Percentiles rank a stretch among this genome's conserved stretches.
These are phyloP conservation scores for Cyclina sinensis DNA, from an alignment of 1,140 invertebrate genomes.

Conservation along the genomic window DNA sequence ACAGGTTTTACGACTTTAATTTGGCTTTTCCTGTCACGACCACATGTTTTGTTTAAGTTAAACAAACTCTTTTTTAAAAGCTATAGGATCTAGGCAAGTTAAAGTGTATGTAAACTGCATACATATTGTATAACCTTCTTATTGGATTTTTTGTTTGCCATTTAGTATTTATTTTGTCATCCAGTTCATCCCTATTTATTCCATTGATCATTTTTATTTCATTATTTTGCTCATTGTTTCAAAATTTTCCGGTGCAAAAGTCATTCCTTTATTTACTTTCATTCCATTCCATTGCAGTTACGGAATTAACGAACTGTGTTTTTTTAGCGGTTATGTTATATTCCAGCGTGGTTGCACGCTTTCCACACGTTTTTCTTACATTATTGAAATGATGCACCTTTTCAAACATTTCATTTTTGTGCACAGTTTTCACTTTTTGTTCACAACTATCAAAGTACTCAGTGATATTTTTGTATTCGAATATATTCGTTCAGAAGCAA, in stretches of 20 bases:
- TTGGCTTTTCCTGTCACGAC: background rate
- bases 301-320: background rate
- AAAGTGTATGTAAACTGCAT: no score
- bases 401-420: background rate
- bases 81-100: no score
- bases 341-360: background rate
- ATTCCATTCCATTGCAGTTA: background rate
- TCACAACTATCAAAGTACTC: background rate
- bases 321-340: background rate
- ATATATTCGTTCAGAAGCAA: background rate
- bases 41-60: background rate
- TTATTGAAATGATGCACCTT: background rate
- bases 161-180: conserved; percentile 3
- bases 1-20: background rate
- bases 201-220: conserved; percentile 13
- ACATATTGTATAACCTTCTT: background rate
- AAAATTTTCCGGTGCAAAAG: conserved; percentile 3
- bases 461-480: background rate
- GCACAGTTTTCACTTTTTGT: background rate
- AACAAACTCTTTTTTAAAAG: no score
- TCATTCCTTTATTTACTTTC: background rate
- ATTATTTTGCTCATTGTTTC: background rate
- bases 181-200: conserved; percentile 8
- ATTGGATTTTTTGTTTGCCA: background rate
- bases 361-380: background rate